Base-by-base conservation (phyloP, 1,140 invertebrate genomes). In the Drosophila seguyi region DNA sequence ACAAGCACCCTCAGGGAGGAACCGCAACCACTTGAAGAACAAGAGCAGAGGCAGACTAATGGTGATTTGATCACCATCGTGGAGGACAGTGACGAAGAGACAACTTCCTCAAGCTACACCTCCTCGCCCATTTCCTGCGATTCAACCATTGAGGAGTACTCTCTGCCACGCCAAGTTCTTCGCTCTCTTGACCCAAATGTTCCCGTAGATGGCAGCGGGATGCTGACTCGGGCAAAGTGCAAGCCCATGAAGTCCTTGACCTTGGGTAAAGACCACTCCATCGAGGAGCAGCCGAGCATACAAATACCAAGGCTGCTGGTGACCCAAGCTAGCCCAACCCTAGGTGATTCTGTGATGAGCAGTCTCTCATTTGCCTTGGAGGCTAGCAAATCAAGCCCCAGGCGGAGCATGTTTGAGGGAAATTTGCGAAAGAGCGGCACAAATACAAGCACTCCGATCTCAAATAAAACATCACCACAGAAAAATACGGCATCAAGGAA, bases 361-460 rank as follows among this genome's bases (percentile, higher is more conserved):
- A 13, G 16, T 3, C 6, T 14, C 0, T 55, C 34, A 16, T 11
- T 18, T 14, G 38, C 16, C 0, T 29, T 1, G 2, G 25, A 63
- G 7, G 4, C 10, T 6, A 41, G 2, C 4, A n/a, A 14, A 20
- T 16, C 20, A 6, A 60, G 52, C 11, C 60, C 53, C 11, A 34
- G 38, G 18, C 16, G 20, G 3, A 50, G 42, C 34, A 6, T 31
- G 3, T 67, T 67, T 44, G 36, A 48, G 4, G 42, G 61, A 0
- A 39, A 18, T 11, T 5, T 16, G 6, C 18, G 10, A 18, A 1
- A 10, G 34, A n/a, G 31, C 16, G 65, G 34, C 13, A 20, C 20
- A 13, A 55, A 65, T 27, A 68, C 65, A 11, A 68, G 65, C 34
- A 68, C 65, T 8, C 65, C 65, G 3, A 27, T 20, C 10, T 6